Percentiles rank a stretch among this genome's conserved stretches.
These are phyloP conservation scores for Antitype chi DNA, from an alignment of 2,888 invertebrate species.

Conservation along the genomic window DNA sequence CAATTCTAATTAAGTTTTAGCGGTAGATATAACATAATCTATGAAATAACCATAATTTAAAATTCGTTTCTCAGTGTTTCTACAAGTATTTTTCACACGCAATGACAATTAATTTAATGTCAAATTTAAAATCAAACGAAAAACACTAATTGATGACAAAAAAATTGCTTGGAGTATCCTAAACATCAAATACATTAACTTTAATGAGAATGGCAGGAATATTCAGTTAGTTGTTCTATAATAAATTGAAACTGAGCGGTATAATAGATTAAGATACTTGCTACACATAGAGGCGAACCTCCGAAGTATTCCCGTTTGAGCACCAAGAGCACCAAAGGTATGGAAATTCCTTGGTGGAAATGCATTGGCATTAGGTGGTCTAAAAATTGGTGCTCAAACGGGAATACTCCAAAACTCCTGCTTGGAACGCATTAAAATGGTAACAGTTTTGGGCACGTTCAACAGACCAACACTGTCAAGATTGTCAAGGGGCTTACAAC, in stretches of 20 bases:
- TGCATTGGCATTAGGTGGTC: too few species aligned
- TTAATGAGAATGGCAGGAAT: conserved; percentile 54
- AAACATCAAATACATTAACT: conserved; percentile 49
- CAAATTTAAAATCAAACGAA: conserved; percentile 16
- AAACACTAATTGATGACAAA: conserved; percentile 1
- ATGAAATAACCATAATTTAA: not conserved
- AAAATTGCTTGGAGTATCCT: conserved; percentile 7
- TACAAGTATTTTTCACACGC: not conserved
- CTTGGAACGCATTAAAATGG: not conserved
- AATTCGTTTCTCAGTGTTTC: not conserved
- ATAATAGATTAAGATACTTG: conserved; percentile 22
- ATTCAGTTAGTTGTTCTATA: conserved; percentile 70
- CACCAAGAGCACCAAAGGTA: too few species aligned
- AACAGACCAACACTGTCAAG: not conserved
- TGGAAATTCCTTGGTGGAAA: too few species aligned
- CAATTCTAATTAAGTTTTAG: conserved; percentile 9
- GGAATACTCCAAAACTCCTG: too few species aligned
- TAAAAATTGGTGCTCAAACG: too few species aligned
- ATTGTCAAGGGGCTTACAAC: not conserved
- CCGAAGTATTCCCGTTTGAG: too few species aligned
- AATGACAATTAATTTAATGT: conserved; percentile 23
- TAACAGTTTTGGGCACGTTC: not conserved
- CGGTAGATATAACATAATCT: not conserved
- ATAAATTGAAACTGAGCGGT: conserved; percentile 76
- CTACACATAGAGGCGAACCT: not conserved